Conservation (phyloP, 2,113 vertebrate species). For the Chloebia gouldiae region DNA sequence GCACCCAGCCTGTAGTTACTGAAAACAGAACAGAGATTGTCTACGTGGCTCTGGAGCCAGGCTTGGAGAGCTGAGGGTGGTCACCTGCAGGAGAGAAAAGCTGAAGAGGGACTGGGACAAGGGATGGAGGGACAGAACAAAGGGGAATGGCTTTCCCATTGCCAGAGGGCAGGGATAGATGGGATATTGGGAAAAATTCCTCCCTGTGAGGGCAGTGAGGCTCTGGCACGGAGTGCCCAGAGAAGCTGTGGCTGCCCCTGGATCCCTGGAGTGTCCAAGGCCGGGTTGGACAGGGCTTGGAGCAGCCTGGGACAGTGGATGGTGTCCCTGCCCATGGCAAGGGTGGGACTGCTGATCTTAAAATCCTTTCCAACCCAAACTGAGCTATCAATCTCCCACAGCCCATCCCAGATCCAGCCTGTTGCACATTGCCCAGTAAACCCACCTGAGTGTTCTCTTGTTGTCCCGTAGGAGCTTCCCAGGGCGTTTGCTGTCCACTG, state of each 20-base stretch:
- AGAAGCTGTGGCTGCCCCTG: background rate
- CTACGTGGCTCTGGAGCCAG: rapidly evolving
- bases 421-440: rapidly evolving
- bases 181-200: background rate
- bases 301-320: rapidly evolving
- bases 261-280: background rate
- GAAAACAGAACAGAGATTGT: background rate
- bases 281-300: background rate
- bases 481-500: conserved; percentile 75
- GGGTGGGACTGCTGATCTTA: background rate
- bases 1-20: conserved; percentile 74
- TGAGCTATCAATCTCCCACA: background rate
- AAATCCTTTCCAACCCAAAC: background rate
- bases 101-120: background rate
- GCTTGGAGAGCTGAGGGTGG: background rate
- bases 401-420: background rate
- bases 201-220: rapidly evolving
- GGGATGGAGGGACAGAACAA: background rate
- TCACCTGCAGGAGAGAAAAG: background rate
- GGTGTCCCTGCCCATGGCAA: background rate
- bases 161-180: rapidly evolving
- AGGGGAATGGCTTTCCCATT: background rate
- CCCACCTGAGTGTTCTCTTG: conserved; percentile 80
- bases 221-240: background rate
- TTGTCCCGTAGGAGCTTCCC: conserved; percentile 78